Evolutionary conservation across 2,797 vertebrate genomes (phyloP).

Genomic region (Pangasius sanitwongsei): DNA sequence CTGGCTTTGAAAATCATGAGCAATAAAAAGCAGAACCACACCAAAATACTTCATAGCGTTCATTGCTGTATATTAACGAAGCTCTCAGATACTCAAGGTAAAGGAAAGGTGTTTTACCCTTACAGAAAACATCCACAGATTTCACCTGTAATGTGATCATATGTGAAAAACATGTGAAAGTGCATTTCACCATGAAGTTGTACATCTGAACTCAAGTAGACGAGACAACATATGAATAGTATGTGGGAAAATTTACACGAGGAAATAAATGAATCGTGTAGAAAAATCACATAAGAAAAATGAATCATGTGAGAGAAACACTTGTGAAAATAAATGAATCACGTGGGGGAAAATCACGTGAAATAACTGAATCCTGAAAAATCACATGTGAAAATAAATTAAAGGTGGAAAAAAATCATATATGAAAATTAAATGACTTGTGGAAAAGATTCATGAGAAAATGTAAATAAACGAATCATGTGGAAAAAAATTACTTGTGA

Average conservation of each 20-base stretch:
- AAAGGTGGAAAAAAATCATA: neutral
- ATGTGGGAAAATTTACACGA: neutral
- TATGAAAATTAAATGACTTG: neutral
- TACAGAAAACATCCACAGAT: neutral
- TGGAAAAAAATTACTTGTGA: no score
- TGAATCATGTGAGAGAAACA: neutral
- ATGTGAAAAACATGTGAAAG: neutral
- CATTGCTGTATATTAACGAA: neutral
- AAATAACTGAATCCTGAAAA: neutral
- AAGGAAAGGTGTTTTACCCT: neutral
- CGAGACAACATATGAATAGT: neutral
- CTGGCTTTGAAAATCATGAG: constrained; percentile 9
- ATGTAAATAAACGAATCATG: neutral
- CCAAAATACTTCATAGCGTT: neutral
- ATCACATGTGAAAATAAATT: neutral
- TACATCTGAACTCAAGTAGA: neutral
- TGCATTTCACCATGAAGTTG: neutral
- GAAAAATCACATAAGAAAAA: neutral
- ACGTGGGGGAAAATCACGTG: no score
- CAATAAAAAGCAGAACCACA: neutral
- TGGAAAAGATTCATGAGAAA: neutral
- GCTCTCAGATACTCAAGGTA: neutral
- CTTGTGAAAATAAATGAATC: neutral
- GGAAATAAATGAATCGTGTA: neutral
- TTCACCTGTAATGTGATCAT: neutral